Base-by-base conservation (phyloP, 2,113 vertebrate species). In the Phainopepla nitens region DNA sequence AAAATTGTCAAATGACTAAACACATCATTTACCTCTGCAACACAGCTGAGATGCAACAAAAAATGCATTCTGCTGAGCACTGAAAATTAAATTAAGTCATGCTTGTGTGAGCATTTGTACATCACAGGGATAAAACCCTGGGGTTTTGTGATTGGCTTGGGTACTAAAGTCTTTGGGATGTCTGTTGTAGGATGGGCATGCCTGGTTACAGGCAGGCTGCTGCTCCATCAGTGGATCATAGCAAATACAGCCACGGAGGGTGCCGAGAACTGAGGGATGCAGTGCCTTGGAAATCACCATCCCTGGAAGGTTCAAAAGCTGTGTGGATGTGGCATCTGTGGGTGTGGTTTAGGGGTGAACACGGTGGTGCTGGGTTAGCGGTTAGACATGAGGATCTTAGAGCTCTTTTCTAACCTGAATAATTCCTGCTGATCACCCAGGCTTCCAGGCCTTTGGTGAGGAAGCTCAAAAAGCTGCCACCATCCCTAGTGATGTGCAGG, bases 1-100 rank as follows among this genome's bases (percentile, higher is more conserved):
- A 97, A 96, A 97, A 97, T 80, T 84, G 62, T 93, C 69, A 88
- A 75, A 88, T 95, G 79, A 84, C 87, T 84, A 89, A 96, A 95
- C 81, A 44, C 49, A 89, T 90, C 85, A 88, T 96, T 96, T 96
- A 92, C 97, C 85, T 96, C 83, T 85, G 57, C 2, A 1, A 93
- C 92, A 58, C 93, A 87, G 93, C 77, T 92, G 60, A 58, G 68
- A 35, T 97, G 62, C 75, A 87, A 62, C 28, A 53, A 94, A 97
- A 96, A 78, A 45, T 84, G 39, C 41, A 69, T 91, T 96, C 56
- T 94, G 69, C 71, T 94, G 91, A 93, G 82, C 81, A 76, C 83
- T 85, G 94, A 75, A 97, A 96, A 96, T 85, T 36, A 87, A 94
- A 95, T 82, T 92, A 73, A 73, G 76, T 61, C 31, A 71, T 49